Base-by-base conservation (phyloP, 2,888 invertebrate genomes). In the Flexamia atlantica region DNA sequence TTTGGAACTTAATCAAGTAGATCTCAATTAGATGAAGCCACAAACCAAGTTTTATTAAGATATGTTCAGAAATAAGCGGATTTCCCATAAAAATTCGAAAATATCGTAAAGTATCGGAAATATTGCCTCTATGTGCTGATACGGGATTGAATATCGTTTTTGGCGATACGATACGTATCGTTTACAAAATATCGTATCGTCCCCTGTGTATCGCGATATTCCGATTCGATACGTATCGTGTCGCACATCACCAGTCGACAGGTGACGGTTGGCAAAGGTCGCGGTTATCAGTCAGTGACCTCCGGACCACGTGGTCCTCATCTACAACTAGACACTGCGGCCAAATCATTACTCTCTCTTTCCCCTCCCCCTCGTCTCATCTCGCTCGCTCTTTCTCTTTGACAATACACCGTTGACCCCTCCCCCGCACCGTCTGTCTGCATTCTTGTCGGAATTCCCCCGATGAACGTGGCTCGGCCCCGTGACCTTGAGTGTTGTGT, bases 321-420 rank as follows among this genome's bases (percentile, higher is more conserved):
- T 64, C 64, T 64, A 64, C 14, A 25, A 64, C 64, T 64, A 28
- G 64, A 64, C 64, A 64, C 14, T 64, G 20, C 81, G 64, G 81
- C 82, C 81, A 81, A 84, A 83, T 80, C 76, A 82, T 83, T 79
- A 46, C 76, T 81, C 82, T 74, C 80, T 82, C 84, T 76, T 79
- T n/a, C 79, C 40, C 82, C 76, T 36, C 60, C 84, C 74, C 70
- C 40, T 74, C 64, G 50, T 50, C 23, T 20, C 46, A 32, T 76
- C 42, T 70, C 84, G 10, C 23, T 60, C 64, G 36, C 82, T 32
- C 80, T 70, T 46, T 84, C 82, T 84, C 85, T 84, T 70, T 80
- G 82, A 64, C 64, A 64, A 64, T 64, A 64, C 60, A 60, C 14
- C 23, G 53, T 20, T 53, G 46, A 46, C 46, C 46, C 53, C 53